Conservation (phyloP, 2,113 vertebrate species). For the Oryzias melastigma region DNA sequence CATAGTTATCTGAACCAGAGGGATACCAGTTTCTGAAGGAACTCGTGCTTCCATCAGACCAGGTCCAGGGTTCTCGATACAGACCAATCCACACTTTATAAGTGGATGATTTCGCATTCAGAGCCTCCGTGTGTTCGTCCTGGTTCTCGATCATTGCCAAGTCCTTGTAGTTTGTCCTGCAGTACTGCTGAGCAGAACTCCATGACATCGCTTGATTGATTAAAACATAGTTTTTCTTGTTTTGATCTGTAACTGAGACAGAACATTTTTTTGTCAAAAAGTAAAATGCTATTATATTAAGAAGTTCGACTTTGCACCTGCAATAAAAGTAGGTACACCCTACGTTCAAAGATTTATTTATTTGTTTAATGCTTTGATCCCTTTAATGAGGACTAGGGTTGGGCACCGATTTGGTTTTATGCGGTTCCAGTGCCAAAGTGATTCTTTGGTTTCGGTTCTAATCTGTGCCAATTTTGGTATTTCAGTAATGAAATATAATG, state of each 20-base stretch:
- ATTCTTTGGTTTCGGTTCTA: too few relatives aligned
- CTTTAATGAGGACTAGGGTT: too few relatives aligned
- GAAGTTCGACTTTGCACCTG: too few relatives aligned
- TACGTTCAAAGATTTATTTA: too few relatives aligned
- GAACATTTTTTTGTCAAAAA: background rate
- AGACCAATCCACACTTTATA: conserved; percentile 9
- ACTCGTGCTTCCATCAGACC: conserved; percentile 20
- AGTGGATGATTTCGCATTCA: accelerated
- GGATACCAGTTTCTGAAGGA: background rate
- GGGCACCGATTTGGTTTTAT: too few relatives aligned
- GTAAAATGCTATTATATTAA: too few relatives aligned
- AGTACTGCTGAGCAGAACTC: background rate
- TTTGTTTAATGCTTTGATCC: too few relatives aligned
- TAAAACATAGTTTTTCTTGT: background rate
- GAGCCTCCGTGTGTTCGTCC: background rate
- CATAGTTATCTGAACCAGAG: accelerated
- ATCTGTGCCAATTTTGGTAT: too few relatives aligned
- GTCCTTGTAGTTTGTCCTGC: conserved; percentile 10
- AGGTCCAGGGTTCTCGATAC: conserved; percentile 16
- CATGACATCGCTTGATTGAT: accelerated
- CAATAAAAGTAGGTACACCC: too few relatives aligned
- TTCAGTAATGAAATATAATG: too few relatives aligned
- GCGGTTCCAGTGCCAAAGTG: too few relatives aligned
- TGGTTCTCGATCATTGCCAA: conserved; percentile 12
- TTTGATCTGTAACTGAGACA: conserved; percentile 7